A percentile compares a stretch with the other conserved stretches of the same genome.
Evolutionary conservation across 2,797 vertebrate genomes (phyloP).

Genomic region (Sylvia borin): DNA sequence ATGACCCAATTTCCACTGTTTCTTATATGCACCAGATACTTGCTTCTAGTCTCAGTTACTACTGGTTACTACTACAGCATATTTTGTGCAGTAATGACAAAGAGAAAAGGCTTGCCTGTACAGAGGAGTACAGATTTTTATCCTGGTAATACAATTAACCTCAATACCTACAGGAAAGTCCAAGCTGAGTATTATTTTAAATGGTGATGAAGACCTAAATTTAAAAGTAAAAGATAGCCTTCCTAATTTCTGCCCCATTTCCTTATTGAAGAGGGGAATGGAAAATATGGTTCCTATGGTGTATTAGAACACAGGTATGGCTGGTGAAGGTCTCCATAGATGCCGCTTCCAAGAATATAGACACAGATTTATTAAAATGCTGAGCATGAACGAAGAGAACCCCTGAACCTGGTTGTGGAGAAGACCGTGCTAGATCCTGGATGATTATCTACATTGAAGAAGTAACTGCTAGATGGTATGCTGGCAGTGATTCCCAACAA

Average conservation of each 20-base stretch:
- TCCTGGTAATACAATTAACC: neutral
- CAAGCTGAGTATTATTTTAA: neutral
- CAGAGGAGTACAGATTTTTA: neutral
- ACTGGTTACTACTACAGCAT: neutral
- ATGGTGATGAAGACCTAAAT: neutral
- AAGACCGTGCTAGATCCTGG: neutral
- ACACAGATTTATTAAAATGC: neutral
- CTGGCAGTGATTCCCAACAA: neutral
- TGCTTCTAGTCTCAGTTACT: slow-evolving; percentile 7
- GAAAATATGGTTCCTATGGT: neutral
- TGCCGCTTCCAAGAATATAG: neutral
- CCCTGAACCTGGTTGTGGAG: neutral
- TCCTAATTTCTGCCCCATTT: neutral
- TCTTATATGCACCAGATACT: slow-evolving; percentile 22
- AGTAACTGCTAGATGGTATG: neutral
- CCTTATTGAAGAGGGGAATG: neutral
- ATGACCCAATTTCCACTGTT: neutral
- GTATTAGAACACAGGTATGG: neutral
- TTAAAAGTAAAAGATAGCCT: neutral
- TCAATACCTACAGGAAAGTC: neutral
- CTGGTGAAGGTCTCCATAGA: neutral
- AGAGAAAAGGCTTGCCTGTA: neutral
- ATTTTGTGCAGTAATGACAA: neutral
- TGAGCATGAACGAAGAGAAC: neutral
- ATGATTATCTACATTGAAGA: neutral